Evolutionary conservation across 2,888 invertebrate genomes (phyloP).

Genomic region (Trichogramma evanescens): DNA sequence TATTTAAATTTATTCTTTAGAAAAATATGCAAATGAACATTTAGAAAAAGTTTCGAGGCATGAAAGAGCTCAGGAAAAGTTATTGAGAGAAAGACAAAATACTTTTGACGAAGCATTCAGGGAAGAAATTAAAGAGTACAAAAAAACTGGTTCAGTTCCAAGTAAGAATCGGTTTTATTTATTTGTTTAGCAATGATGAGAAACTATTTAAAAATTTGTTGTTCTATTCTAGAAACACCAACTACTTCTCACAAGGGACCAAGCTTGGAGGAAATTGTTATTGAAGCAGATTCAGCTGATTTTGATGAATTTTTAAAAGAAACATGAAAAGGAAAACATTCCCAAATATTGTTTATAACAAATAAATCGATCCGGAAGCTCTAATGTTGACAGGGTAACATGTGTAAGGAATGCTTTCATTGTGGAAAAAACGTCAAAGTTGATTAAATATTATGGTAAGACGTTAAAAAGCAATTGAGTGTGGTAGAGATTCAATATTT

Average conservation of each 20-base stretch:
- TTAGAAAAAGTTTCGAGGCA: conserved; percentile 52
- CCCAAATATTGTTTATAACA: too few species aligned
- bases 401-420: neutral
- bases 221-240: conserved; percentile 32
- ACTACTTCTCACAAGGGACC: conserved; percentile 40
- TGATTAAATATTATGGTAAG: neutral
- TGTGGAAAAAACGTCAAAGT: neutral
- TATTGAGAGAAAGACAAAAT: conserved; percentile 60
- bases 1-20: conserved; percentile 36
- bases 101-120: conserved; percentile 66
- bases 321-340: neutral
- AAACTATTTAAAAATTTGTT: conserved; percentile 3
- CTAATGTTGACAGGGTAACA: neutral
- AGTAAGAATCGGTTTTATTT: conserved; percentile 45
- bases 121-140: conserved; percentile 59
- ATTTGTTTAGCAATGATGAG: conserved; percentile 15
- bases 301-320: conserved; percentile 57
- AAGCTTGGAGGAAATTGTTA: conserved; percentile 58
- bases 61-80: conserved; percentile 53
- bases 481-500: too few species aligned
- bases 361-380: too few species aligned
- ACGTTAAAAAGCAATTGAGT: too few species aligned
- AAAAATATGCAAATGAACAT: conserved; percentile 54
- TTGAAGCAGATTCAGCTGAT: conserved; percentile 56
- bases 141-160: conserved; percentile 56